Evolutionary conservation across 2,888 invertebrate genomes (phyloP), one percentile per base, ranked within the genome.

Genomic region (Coremacera marginata): DNA sequence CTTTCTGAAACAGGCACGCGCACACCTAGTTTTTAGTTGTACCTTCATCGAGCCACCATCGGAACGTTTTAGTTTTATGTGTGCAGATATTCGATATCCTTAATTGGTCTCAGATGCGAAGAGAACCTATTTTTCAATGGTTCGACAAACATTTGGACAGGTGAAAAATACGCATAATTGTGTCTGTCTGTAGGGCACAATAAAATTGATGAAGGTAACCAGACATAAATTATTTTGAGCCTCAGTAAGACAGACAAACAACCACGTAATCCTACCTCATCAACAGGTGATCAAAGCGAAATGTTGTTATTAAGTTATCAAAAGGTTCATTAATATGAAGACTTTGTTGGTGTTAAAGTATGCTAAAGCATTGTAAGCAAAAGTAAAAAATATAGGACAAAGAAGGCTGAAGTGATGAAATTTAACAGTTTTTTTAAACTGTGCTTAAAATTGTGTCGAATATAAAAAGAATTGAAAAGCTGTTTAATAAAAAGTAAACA

Each of bases 261-360:
- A 31, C 60, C 16, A 31, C 22, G 44, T 62, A 60, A 60, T 60
- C 25, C 71, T 80, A 34, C 71, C 81, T 60, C 49, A 25, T 79
- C 81, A 86, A 85, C 86, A 86, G 86, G 86, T 86, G 86, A 87
- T 85, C 82, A 80, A 81, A 79, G 78, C 78, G 81, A 83, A 77
- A 84, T 86, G 81, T 86, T 83, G 83, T 86, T 87, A 87, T 87
- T 86, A 87, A 87, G 87, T 87, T 85, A 86, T 87, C 87, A 86
- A 84, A 81, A 25, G 34, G 27, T 31, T 63, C 34, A 31, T 63
- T 63, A 63, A 63, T 27, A 34, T 31, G 27, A 16, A 16, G 9
- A 31, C 34, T n/a, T 63, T 44, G 44, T 11, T 44, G 11, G 44
- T 44, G 44, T 44, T 11, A 44, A 11, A 44, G 44, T 44, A 44